Conservation (phyloP, 92 coral and sea anemone species). For the Phenganax marumi region DNA sequence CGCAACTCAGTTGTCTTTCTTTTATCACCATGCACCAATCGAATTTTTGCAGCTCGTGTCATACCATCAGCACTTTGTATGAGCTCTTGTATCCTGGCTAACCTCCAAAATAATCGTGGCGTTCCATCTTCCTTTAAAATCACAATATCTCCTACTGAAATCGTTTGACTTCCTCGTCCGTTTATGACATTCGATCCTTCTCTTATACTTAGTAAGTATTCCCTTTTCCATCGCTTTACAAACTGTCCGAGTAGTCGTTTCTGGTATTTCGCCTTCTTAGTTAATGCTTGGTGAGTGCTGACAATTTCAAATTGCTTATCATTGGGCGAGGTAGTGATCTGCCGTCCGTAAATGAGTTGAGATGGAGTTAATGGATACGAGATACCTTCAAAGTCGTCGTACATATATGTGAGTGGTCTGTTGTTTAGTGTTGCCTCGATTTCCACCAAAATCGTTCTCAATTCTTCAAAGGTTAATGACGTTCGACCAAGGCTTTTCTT, state of each 20-base stretch:
- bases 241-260: background rate
- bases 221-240: background rate
- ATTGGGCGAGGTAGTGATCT: background rate
- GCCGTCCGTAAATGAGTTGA: background rate
- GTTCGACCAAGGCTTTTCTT: conserved; percentile 7
- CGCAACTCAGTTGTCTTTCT: background rate
- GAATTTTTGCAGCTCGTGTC: conserved; percentile 3
- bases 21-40: background rate
- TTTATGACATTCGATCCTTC: background rate
- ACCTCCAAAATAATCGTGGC: background rate
- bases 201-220: background rate
- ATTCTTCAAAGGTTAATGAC: background rate
- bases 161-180: background rate
- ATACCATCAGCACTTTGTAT: background rate
- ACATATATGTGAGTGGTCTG: background rate
- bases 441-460: background rate
- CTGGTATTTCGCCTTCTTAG: background rate
- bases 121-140: background rate
- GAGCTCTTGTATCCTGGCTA: background rate
- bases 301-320: background rate
- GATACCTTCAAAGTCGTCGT: background rate
- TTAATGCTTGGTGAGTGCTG: background rate
- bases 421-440: background rate
- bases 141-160: background rate
- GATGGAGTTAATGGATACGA: background rate